phyloP scores from a whole-genome alignment of 2,797 vertebrate species.

The Chaetophractus vellerosus region DNA sequence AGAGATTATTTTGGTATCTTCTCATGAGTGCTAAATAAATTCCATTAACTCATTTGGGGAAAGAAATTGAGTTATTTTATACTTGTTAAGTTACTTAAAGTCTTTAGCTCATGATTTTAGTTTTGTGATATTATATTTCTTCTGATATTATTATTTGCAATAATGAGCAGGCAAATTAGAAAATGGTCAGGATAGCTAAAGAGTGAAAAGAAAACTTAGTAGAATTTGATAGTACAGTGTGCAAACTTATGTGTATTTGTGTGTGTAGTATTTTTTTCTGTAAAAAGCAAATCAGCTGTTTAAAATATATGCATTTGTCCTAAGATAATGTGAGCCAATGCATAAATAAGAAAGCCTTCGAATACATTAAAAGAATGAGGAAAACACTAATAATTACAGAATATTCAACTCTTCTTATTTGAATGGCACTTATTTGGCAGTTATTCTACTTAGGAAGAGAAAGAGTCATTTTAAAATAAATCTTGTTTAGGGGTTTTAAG shows the following conservation, averaged over 20 bases:
- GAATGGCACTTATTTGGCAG: constrained; percentile 74
- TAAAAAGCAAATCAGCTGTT: constrained; percentile 82
- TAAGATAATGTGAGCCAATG: constrained; percentile 85
- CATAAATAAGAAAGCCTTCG: constrained; percentile 86
- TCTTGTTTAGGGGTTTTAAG: constrained; percentile 68
- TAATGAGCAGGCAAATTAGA: constrained; percentile 86
- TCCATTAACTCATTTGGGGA: constrained; percentile 52
- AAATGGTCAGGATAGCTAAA: constrained; percentile 75
- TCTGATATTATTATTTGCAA: constrained; percentile 85
- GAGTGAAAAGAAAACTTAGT: constrained; percentile 82
- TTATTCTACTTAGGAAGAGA: constrained; percentile 85
- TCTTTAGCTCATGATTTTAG: constrained; percentile 75
- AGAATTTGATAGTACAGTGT: constrained; percentile 49
- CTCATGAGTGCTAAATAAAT: constrained; percentile 51
- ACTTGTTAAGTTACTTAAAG: constrained; percentile 80
- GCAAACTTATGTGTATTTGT: background rate
- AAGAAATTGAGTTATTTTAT: background rate
- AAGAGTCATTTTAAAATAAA: constrained; percentile 71
- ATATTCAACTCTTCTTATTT: constrained; percentile 73
- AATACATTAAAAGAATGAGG: constrained; percentile 64
- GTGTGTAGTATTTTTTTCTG: background rate
- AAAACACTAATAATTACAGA: constrained; percentile 67
- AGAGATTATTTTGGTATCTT: background rate
- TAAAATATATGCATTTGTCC: constrained; percentile 86
- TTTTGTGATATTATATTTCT: constrained; percentile 85